These are phyloP conservation scores for Silurus lanzhouensis DNA, from an alignment of 2,797 vertebrate genomes.

Conservation along the genomic window DNA sequence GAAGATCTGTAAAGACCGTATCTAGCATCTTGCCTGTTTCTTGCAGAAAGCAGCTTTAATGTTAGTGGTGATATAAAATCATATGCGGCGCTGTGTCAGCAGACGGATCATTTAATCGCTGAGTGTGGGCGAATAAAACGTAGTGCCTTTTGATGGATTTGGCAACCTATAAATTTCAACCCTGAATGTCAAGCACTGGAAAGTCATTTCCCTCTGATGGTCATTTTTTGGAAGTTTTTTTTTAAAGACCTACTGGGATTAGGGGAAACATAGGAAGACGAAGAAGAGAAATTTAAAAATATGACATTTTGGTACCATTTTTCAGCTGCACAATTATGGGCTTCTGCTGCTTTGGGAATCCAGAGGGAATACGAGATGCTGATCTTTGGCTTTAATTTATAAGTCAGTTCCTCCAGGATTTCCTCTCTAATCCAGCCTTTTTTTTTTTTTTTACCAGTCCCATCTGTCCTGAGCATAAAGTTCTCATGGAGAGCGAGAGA, in stretches of 20 bases:
- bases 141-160: conserved; percentile 25
- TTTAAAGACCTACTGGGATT: neutral
- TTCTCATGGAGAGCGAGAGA: conserved; percentile 43
- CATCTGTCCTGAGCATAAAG: conserved; percentile 28
- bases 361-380: conserved; percentile 52
- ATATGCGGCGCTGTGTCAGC: conserved; percentile 13
- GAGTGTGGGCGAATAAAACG: neutral
- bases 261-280: neutral
- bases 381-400: conserved; percentile 58
- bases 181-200: conserved; percentile 21
- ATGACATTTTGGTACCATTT: conserved; percentile 28
- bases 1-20: neutral
- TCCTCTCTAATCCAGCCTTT: conserved; percentile 43
- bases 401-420: conserved; percentile 53
- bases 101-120: conserved; percentile 25
- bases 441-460: conserved; percentile 38
- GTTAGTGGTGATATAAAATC: conserved; percentile 13
- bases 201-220: neutral
- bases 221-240: neutral
- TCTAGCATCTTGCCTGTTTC: neutral
- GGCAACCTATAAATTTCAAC: conserved; percentile 34
- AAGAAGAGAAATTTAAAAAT: conserved; percentile 44
- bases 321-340: conserved; percentile 48
- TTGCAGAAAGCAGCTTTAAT: neutral
- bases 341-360: conserved; percentile 51